A percentile compares a stretch with the other conserved stretches of the same genome.
phyloP scores from a whole-genome alignment of 2,888 invertebrate genomes.

The Sarcophaga rosellei region DNA sequence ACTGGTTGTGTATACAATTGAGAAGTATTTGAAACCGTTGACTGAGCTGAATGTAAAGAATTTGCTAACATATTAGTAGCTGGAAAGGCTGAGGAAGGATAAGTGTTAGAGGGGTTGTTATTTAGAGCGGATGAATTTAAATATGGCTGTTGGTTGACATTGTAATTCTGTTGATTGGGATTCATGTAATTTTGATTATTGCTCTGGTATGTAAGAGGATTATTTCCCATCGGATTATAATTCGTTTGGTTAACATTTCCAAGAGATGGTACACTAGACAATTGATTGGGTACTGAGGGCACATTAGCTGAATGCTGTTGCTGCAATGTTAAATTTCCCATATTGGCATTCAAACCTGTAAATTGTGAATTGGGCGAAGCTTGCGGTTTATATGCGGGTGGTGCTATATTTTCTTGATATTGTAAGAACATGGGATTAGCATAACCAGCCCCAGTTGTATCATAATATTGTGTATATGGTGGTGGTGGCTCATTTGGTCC shows the following conservation, averaged over 20 bases:
- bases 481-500: slow-evolving; percentile 79
- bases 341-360: slow-evolving; percentile 72
- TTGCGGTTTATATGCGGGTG: slow-evolving; percentile 78
- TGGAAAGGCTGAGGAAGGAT: slow-evolving; percentile 1
- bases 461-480: slow-evolving; percentile 78
- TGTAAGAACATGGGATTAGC: slow-evolving; percentile 80
- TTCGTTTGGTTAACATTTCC: slow-evolving; percentile 44
- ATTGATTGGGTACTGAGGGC: neutral
- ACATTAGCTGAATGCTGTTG: slow-evolving; percentile 4
- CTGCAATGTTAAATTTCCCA: slow-evolving; percentile 73
- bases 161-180: neutral
- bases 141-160: slow-evolving; percentile 19
- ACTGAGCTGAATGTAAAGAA: slow-evolving; percentile 23
- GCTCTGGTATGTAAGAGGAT: slow-evolving; percentile 40
- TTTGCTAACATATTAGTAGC: slow-evolving; percentile 10
- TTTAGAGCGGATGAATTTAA: slow-evolving; percentile 36
- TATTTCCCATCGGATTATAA: slow-evolving; percentile 44
- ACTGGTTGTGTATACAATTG: slow-evolving; percentile 52
- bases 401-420: slow-evolving; percentile 77
- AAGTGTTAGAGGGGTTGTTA: slow-evolving; percentile 2
- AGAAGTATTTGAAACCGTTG: slow-evolving; percentile 18
- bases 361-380: slow-evolving; percentile 76
- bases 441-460: slow-evolving; percentile 76
- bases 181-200: slow-evolving; percentile 41
- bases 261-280: neutral